A percentile compares a stretch with the other conserved stretches of the same genome.
Evolutionary conservation across 1,140 invertebrate species (phyloP).

Genomic region (Drosophila nasuta): DNA sequence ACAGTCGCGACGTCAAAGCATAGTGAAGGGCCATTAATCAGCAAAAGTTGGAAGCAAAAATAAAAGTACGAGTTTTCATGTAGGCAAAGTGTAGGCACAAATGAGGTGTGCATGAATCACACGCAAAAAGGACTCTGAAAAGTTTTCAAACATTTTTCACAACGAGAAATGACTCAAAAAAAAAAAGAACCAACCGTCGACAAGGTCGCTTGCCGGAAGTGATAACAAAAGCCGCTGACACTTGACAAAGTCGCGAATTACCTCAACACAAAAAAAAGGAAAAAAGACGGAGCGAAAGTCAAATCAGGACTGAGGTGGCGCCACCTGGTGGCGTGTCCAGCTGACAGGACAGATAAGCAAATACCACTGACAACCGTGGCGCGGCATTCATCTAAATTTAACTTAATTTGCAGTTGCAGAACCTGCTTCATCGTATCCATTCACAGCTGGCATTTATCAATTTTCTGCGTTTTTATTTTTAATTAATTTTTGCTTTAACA

Average conservation of each 20-base stretch:
- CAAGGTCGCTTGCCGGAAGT: constrained; percentile 68
- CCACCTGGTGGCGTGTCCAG: constrained; percentile 43
- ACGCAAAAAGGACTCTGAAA: constrained; percentile 57
- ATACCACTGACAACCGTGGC: constrained; percentile 40
- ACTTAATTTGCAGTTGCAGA: constrained; percentile 65
- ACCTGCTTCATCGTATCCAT: neutral
- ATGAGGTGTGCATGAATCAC: constrained; percentile 78
- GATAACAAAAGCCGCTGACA: constrained; percentile 84
- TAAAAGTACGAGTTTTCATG: constrained; percentile 42
- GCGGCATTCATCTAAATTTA: constrained; percentile 52
- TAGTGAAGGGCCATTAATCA: constrained; percentile 74
- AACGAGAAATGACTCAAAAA: constrained; percentile 58
- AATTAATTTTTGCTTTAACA: constrained; percentile 65
- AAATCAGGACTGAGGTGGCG: constrained; percentile 36
- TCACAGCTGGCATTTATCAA: constrained; percentile 63
- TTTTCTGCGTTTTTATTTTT: constrained; percentile 53
- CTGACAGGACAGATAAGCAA: constrained; percentile 58
- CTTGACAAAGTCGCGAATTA: constrained; percentile 76
- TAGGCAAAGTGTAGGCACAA: constrained; percentile 59
- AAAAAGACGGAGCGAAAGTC: neutral
- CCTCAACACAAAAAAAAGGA: constrained; percentile 38
- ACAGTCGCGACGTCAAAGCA: constrained; percentile 26
- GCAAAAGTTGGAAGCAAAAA: constrained; percentile 49
- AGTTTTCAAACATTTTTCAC: constrained; percentile 75
- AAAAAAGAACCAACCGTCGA: constrained; percentile 43